These are phyloP conservation scores for Agrilus planipennis DNA, from an alignment of 1,140 invertebrate species.

Conservation along the genomic window DNA sequence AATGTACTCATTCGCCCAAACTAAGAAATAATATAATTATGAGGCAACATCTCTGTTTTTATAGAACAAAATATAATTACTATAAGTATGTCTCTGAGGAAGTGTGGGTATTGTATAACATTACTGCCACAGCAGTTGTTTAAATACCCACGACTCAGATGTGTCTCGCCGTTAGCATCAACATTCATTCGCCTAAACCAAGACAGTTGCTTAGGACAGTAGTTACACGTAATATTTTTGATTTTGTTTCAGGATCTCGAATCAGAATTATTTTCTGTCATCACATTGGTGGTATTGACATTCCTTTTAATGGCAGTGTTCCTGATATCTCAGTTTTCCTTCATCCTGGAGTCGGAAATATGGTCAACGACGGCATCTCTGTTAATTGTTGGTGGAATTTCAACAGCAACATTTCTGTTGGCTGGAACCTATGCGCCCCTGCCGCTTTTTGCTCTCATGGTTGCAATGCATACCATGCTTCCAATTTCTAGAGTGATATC, in stretches of 20 bases:
- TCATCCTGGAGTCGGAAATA: slow-evolving; percentile 40
- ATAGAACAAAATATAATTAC: no score
- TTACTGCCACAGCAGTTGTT: no score
- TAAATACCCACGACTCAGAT: no score
- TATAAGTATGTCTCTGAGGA: no score
- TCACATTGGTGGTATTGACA: slow-evolving; percentile 37
- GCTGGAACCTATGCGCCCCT: slow-evolving; percentile 45
- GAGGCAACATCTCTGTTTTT: no score
- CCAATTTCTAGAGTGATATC: slow-evolving; percentile 51
- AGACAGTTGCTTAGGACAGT: no score
- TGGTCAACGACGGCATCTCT: slow-evolving; percentile 40
- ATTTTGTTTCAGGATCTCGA: slow-evolving; percentile 39
- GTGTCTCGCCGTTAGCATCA: no score
- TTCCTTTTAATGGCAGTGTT: slow-evolving; percentile 37
- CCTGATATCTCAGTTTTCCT: slow-evolving; percentile 38
- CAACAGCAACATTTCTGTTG: slow-evolving; percentile 37
- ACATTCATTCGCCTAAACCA: no score
- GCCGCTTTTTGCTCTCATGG: slow-evolving; percentile 49
- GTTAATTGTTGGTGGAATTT: slow-evolving; percentile 36
- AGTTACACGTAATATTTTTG: not conserved
- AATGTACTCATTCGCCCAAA: no score
- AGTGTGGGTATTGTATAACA: no score
- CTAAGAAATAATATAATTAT: no score
- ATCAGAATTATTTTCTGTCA: slow-evolving; percentile 34
- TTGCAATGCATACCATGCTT: slow-evolving; percentile 60